Evolutionary conservation across 2,888 invertebrate genomes (phyloP), one percentile per base, ranked within the genome.

Genomic region (Fragum fragum): DNA sequence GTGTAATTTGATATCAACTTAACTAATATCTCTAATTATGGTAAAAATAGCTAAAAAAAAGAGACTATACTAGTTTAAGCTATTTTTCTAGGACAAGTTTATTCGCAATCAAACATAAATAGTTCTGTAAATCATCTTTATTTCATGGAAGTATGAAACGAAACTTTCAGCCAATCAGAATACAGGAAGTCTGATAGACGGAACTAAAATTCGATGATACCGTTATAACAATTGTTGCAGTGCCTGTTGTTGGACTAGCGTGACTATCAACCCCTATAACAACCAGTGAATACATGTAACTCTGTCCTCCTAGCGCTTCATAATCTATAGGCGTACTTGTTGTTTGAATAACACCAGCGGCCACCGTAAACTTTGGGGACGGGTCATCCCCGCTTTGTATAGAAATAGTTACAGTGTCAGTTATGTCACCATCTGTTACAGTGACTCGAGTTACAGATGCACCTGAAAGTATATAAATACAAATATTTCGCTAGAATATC

Each of bases 341-440:
- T 3, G 89, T 90, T 28, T 73, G 75, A 7, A 90, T 82, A 16
- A 57, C 68, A 0, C 68, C 70, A 66, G 69, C 76, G 1, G 68
- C 73, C 7, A 47, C 47, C 16, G 47, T 47, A 55, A 86, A 87
- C 70, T 87, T 86, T 14, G 82, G 71, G 0, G 78, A 53, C 5
- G 74, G 53, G 18, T 87, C 87, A 47, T 90, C 88, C 1, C 89
- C 90, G 59, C 79, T 81, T 6, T 63, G 61, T 16, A 90, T 87
- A 18, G 47, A 52, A 18, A 87, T 28, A 0, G 81, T 80, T 11
- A 88, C 66, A 1, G 74, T 74, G 18, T 79, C 80, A 23, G 84
- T 79, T 0, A 79, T 61, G 61, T 91, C 91, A 9, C 63, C 79
- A 81, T 92, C 92, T 1, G 85, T 77, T 26, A 89, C 89, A 5